These are phyloP conservation scores for Tinamus guttatus DNA, from an alignment of 2,113 vertebrate genomes.

Conservation along the genomic window DNA sequence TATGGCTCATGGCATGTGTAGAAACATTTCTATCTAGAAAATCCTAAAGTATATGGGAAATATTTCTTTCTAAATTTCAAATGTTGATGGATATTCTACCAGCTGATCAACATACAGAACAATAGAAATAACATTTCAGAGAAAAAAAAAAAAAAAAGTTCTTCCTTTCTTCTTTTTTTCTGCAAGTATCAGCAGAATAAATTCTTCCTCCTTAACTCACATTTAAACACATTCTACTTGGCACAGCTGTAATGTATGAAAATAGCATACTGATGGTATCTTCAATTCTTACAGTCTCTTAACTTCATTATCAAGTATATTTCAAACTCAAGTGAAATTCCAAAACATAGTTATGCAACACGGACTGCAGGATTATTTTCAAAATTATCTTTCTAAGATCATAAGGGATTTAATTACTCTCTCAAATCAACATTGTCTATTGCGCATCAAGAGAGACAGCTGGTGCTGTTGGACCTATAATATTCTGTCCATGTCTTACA, in stretches of 20 bases:
- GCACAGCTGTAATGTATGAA: background rate
- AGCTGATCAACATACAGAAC: background rate
- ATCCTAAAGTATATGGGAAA: background rate
- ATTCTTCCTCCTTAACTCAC: background rate
- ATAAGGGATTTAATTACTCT: background rate
- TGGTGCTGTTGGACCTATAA: background rate
- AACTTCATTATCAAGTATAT: slow-evolving; percentile 13
- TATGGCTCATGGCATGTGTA: background rate
- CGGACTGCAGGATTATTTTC: background rate
- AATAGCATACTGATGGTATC: background rate
- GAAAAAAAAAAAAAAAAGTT: background rate
- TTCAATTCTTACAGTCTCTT: background rate
- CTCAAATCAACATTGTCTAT: background rate
- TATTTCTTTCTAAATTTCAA: background rate
- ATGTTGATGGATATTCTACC: background rate
- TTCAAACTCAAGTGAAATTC: slow-evolving; percentile 20
- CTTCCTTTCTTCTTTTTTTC: background rate
- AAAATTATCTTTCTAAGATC: background rate
- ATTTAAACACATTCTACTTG: background rate
- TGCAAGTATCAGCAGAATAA: background rate
- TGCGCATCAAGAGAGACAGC: background rate
- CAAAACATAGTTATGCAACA: background rate
- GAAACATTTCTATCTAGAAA: background rate
- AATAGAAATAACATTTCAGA: background rate
- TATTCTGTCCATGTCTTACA: background rate